phyloP scores from a whole-genome alignment of 2,888 invertebrate genomes.

The Tachina fera region DNA sequence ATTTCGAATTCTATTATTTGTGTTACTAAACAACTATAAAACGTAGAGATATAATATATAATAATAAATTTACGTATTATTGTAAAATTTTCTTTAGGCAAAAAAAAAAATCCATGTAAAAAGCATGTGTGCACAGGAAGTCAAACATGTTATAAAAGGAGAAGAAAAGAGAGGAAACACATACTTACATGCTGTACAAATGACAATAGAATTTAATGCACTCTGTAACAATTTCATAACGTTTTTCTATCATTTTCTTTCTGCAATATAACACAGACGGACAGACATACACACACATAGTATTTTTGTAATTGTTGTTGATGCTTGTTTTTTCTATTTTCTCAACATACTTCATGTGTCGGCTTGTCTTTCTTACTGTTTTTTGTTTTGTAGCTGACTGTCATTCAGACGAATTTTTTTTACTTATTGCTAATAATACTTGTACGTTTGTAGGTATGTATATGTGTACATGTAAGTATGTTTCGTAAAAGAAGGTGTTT shows the following conservation, averaged over 20 bases:
- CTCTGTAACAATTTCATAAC: conserved; percentile 52
- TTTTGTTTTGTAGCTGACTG: conserved; percentile 33
- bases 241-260: conserved; percentile 6
- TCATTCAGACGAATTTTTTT: conserved; percentile 45
- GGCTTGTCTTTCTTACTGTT: conserved; percentile 29
- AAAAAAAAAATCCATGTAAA: neutral
- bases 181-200: conserved; percentile 19
- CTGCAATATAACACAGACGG: neutral
- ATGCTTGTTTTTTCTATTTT: conserved; percentile 36
- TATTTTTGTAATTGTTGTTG: conserved; percentile 32
- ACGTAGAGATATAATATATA: conserved; percentile 5
- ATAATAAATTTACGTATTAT: conserved; percentile 14
- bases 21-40: conserved; percentile 29
- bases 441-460: neutral
- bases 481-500: neutral
- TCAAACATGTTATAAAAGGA: conserved; percentile 10
- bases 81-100: neutral
- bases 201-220: conserved; percentile 61
- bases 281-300: neutral
- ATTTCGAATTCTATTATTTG: conserved; percentile 32
- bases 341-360: conserved; percentile 48
- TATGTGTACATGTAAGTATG: neutral
- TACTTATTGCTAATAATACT: neutral
- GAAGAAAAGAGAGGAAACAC: conserved; percentile 21
- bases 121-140: conserved; percentile 10